Percentiles rank a stretch among this genome's conserved stretches.
phyloP scores from a whole-genome alignment of 2,888 invertebrate species.

The Malachius bipustulatus region DNA sequence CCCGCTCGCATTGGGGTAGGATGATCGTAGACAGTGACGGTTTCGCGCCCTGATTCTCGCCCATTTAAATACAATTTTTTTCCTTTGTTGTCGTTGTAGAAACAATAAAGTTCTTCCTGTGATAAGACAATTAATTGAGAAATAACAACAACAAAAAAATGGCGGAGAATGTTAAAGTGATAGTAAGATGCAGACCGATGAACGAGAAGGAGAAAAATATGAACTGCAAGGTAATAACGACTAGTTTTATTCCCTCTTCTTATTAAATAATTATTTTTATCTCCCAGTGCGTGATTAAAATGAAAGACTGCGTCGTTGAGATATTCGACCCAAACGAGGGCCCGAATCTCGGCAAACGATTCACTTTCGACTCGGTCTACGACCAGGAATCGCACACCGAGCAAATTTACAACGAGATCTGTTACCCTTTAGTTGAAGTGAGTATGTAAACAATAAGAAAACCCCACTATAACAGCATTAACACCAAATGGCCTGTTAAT shows the following conservation, averaged over 20 bases:
- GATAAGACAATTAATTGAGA: no score
- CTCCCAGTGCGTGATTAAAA: slow-evolving; percentile 51
- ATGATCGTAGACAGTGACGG: no score
- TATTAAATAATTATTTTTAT: slow-evolving; percentile 8
- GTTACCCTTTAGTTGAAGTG: slow-evolving; percentile 70
- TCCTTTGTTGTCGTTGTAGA: no score
- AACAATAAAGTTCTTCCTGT: no score
- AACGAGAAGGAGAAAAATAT: slow-evolving; percentile 60
- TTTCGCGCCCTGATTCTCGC: no score
- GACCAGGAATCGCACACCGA: slow-evolving; percentile 68
- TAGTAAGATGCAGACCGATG: slow-evolving; percentile 79
- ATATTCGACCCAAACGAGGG: slow-evolving; percentile 50
- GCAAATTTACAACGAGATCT: slow-evolving; percentile 76
- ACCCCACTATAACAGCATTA: neutral
- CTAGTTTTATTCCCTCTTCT: slow-evolving; percentile 1
- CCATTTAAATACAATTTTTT: no score
- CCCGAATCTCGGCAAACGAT: slow-evolving; percentile 50
- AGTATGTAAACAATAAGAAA: no score
- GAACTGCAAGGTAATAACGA: slow-evolving; percentile 49
- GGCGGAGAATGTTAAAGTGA: slow-evolving; percentile 65
- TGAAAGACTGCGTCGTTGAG: slow-evolving; percentile 51
- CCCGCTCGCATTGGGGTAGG: no score
- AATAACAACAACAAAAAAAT: no score
- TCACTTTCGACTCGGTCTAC: slow-evolving; percentile 80
- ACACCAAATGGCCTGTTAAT: no score